Evolutionary conservation across 2,113 vertebrate species (phyloP), one percentile per base, ranked within the genome.

Genomic region (Formicarius rufipectus): DNA sequence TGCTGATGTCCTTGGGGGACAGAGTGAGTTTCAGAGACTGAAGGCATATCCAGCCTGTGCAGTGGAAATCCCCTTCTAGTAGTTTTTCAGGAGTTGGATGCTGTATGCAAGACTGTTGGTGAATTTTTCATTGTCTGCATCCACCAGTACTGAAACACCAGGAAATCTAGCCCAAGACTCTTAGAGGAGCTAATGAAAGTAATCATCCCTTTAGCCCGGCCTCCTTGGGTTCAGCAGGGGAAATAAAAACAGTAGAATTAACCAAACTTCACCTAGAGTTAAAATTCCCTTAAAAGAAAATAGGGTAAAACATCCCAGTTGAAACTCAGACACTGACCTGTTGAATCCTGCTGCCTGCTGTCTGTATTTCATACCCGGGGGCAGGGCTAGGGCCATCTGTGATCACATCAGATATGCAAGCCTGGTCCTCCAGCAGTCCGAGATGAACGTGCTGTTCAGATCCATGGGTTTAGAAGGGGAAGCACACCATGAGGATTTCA

Each of bases 251-350:
- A 11, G 14, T 35, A 67, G 35, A 74, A 53, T 17, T 71, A 42
- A 60, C 44, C 37, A 59, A 89, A 59, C 8, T 77, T 74, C 33
- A 72, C 27, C 33, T 31, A 27, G 55, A 64, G 33, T 2, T 75
- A 40, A 25, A 60, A 30, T 87, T 82, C 21, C 8, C 24, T 71
- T 83, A 39, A 66, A 68, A 76, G 66, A 85, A 79, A 79, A 69
- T 18, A 31, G 33, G 63, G 28, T 56, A 62, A 84, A 74, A 33
- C 31, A 28, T 28, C 75, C 24, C 23, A 14, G 21, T 16, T 63
- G 68, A 55, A 95, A n/a, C 72, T 88, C 78, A 67, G 88, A 80
- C 91, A 49, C 76, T 73, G 92, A 95, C 85, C 93, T 96, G 92
- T 90, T 67, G 82, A 74, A 63, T 92, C 76, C 76, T 95, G 93